A percentile compares a stretch with the other conserved stretches of the same genome.
Evolutionary conservation across 1,140 invertebrate species (phyloP).

Genomic region (Magallana ariakensis): DNA sequence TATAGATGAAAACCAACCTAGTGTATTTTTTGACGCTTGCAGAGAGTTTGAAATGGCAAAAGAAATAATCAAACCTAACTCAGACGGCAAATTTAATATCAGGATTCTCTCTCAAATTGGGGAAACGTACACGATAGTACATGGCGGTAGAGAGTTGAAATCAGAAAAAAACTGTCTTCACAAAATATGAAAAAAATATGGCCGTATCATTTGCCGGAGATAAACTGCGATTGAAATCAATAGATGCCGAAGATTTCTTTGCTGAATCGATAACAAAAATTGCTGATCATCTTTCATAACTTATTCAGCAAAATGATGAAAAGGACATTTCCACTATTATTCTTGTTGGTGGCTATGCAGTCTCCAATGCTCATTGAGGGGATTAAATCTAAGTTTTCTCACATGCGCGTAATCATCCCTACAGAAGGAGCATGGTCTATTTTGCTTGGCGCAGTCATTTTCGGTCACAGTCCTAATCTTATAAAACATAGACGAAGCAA

Average conservation of each 20-base stretch:
- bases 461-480: slow-evolving; percentile 5
- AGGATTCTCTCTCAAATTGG: not conserved
- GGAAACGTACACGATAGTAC: not conserved
- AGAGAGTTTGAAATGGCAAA: slow-evolving; percentile 42
- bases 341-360: slow-evolving; percentile 40
- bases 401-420: slow-evolving; percentile 38
- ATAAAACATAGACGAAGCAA: not conserved
- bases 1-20: not conserved
- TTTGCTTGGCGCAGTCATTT: slow-evolving; percentile 37
- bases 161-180: not conserved
- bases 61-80: not conserved
- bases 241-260: slow-evolving; percentile 22
- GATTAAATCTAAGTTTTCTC: not conserved
- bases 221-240: not conserved
- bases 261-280: not conserved
- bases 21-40: not conserved
- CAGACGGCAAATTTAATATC: not conserved
- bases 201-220: slow-evolving; percentile 6
- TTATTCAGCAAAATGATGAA: not conserved
- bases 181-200: not conserved
- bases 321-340: not conserved
- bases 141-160: not conserved
- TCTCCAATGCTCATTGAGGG: slow-evolving; percentile 16
- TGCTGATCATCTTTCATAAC: slow-evolving; percentile 12
- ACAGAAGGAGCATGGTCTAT: slow-evolving; percentile 13